Conservation (phyloP, 2,888 invertebrate species). For the Therioaphis trifolii region DNA sequence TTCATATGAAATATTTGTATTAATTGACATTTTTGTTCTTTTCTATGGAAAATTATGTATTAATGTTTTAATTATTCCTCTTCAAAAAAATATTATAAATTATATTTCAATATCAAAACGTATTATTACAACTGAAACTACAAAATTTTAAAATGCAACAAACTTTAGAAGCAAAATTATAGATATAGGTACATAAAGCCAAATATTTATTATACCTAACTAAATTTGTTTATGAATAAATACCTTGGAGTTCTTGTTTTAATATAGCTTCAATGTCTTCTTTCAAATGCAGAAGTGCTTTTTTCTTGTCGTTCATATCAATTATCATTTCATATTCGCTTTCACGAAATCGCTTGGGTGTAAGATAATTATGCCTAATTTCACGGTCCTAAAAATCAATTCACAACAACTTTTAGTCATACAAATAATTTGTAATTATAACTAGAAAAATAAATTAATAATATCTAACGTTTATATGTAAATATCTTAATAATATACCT, state of each 20-base stretch:
- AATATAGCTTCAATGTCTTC: constrained; percentile 57
- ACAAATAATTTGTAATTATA: no score
- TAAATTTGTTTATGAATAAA: not conserved
- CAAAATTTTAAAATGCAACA: not conserved
- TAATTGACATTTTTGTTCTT: no score
- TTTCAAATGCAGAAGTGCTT: constrained; percentile 55
- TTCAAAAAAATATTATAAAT: not conserved
- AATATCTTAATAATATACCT: constrained; percentile 74
- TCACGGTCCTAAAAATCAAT: constrained; percentile 36
- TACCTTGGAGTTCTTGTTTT: constrained; percentile 56
- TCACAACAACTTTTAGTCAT: not conserved
- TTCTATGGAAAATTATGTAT: no score
- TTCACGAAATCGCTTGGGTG: constrained; percentile 43
- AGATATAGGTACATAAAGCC: not conserved
- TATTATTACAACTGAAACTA: not conserved
- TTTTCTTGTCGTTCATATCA: constrained; percentile 46
- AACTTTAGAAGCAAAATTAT: constrained; percentile 5
- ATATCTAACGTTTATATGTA: not conserved
- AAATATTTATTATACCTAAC: no score
- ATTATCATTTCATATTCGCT: constrained; percentile 42
- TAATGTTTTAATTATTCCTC: no score
- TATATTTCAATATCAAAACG: not conserved
- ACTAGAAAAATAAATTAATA: not conserved
- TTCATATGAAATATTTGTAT: no score
- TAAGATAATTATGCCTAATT: constrained; percentile 51